A percentile compares a stretch with the other conserved stretches of the same genome.
These are phyloP conservation scores for Alviniconcha marisindica DNA, from an alignment of 1,140 invertebrate genomes.

Conservation along the genomic window DNA sequence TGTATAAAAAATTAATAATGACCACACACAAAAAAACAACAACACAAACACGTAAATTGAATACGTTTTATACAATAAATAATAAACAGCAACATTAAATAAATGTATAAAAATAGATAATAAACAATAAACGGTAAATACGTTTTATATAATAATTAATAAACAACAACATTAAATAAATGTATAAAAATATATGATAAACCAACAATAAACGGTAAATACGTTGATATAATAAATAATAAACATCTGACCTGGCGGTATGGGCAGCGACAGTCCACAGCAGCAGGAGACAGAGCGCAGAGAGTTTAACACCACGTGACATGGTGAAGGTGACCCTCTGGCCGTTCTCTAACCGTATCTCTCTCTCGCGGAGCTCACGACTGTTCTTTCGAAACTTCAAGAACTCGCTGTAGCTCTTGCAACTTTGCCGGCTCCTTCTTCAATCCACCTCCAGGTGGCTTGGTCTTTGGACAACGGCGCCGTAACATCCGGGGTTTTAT, in stretches of 20 bases:
- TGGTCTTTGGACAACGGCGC: neutral
- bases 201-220: neutral
- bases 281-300: neutral
- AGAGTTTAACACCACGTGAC: neutral
- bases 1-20: too few species aligned
- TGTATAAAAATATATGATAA: neutral
- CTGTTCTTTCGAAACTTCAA: neutral
- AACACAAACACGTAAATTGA: too few species aligned
- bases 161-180: neutral
- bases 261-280: neutral
- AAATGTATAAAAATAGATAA: too few species aligned
- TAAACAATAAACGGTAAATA: too few species aligned
- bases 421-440: neutral
- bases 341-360: neutral
- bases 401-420: neutral
- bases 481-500: neutral
- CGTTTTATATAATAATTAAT: too few species aligned
- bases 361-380: neutral
- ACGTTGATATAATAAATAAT: neutral
- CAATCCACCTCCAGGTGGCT: neutral
- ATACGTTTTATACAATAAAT: too few species aligned
- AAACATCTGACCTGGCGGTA: neutral
- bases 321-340: constrained; percentile 2
- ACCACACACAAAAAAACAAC: too few species aligned
- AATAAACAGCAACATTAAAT: too few species aligned